Conservation (phyloP, 2,113 vertebrate genomes). For the Copsychus sechellarum region DNA sequence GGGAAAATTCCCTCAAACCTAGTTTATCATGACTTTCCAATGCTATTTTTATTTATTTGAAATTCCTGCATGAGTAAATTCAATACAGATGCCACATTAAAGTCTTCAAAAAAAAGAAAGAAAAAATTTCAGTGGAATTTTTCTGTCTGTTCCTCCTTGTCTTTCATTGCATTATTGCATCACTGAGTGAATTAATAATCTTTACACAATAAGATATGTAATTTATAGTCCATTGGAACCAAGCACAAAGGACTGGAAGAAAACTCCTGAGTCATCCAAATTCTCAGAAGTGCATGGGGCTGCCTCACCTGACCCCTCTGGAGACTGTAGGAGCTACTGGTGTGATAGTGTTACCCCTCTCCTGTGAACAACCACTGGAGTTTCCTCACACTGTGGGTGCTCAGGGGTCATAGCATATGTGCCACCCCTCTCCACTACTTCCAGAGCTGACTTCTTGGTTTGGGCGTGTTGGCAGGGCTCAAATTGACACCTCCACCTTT, state of each 20-base stretch:
- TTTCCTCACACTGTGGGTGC: fast-evolving
- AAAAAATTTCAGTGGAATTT: neutral
- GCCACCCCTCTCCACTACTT: neutral
- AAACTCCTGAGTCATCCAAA: neutral
- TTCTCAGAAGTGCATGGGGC: neutral
- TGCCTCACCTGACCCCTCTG: neutral
- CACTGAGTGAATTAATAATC: neutral
- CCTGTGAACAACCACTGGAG: fast-evolving
- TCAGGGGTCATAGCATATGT: fast-evolving
- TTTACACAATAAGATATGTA: neutral
- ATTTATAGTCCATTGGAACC: neutral
- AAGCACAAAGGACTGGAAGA: neutral
- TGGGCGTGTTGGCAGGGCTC: neutral
- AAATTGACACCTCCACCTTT: neutral
- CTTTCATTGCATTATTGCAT: neutral
- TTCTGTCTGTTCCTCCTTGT: neutral
- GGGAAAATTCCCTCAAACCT: neutral
- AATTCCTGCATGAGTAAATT: neutral
- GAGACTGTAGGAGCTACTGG: neutral
- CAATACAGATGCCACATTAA: neutral
- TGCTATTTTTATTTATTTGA: neutral
- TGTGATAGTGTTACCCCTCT: neutral
- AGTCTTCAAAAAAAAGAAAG: neutral
- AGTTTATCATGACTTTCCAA: neutral
- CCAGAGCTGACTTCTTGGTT: neutral